Conservation (phyloP, 2,797 vertebrate species). For the Oryzias dopingdopingensis region DNA sequence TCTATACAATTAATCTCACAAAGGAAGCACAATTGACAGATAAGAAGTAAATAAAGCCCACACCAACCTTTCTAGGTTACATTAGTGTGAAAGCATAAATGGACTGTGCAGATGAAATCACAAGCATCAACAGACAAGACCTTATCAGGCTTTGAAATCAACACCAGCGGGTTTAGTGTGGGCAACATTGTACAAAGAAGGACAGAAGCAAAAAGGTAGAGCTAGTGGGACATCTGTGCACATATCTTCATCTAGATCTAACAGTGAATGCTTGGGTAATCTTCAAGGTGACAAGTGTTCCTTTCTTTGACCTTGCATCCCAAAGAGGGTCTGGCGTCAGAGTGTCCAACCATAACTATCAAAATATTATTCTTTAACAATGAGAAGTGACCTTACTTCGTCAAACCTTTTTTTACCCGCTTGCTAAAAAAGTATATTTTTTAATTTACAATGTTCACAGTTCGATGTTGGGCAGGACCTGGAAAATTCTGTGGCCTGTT, state of each 20-base stretch:
- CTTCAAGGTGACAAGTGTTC: conserved; percentile 76
- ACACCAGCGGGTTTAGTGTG: conserved; percentile 66
- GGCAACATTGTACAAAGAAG: conserved; percentile 73
- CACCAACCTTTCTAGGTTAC: conserved; percentile 51
- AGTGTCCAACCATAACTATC: not conserved
- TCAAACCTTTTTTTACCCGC: conserved; percentile 3
- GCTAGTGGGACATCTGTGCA: conserved; percentile 76
- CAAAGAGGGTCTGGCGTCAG: conserved; percentile 28
- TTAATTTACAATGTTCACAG: conserved; percentile 48
- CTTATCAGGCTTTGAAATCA: conserved; percentile 74
- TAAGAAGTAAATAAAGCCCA: conserved; percentile 52
- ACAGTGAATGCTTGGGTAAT: conserved; percentile 56
- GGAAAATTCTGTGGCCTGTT: conserved; percentile 60
- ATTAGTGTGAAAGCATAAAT: conserved; percentile 66
- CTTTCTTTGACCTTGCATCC: conserved; percentile 40
- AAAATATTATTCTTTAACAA: conserved; percentile 5
- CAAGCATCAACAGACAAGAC: conserved; percentile 66
- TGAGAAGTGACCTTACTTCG: not conserved
- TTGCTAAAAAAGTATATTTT: conserved; percentile 44
- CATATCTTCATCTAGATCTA: conserved; percentile 79
- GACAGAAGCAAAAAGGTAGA: conserved; percentile 71
- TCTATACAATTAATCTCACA: conserved; percentile 76
- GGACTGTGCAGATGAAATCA: conserved; percentile 74
- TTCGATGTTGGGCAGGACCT: conserved; percentile 46
- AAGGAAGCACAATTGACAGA: conserved; percentile 78